A percentile compares a stretch with the other conserved stretches of the same genome.
phyloP scores from a whole-genome alignment of 2,888 invertebrate species.

The Plemyria rubiginata region DNA sequence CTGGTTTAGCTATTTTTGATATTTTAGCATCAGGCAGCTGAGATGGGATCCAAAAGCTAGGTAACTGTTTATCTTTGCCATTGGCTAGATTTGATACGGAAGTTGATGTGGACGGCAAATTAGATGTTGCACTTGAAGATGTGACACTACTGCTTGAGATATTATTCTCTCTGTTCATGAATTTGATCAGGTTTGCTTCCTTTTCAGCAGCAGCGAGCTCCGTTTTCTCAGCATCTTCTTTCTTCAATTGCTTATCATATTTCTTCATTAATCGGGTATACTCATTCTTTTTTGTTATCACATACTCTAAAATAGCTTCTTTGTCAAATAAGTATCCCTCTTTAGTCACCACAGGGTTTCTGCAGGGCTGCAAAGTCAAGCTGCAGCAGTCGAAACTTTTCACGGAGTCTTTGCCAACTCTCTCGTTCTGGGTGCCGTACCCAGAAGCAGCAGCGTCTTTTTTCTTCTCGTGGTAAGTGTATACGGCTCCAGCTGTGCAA shows the following conservation, averaged over 20 bases:
- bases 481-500: constrained; percentile 99
- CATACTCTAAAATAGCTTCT: constrained; percentile 97
- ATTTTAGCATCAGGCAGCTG: constrained; percentile 94
- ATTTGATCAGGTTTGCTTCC: constrained; percentile 90
- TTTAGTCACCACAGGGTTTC: constrained; percentile 92
- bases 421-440: constrained; percentile 93
- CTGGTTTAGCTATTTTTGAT: constrained; percentile 81
- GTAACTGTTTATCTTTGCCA: constrained; percentile 91
- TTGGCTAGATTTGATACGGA: constrained; percentile 92
- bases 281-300: constrained; percentile 97
- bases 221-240: constrained; percentile 88
- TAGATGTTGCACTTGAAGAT: constrained; percentile 34
- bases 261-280: constrained; percentile 95
- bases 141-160: constrained; percentile 82
- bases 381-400: constrained; percentile 98
- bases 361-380: constrained; percentile 97
- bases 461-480: constrained; percentile 98
- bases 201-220: constrained; percentile 90
- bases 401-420: constrained; percentile 97
- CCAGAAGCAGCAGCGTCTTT: constrained; percentile 98
- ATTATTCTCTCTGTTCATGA: constrained; percentile 92
- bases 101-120: constrained; percentile 51
- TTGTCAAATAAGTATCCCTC: constrained; percentile 98
- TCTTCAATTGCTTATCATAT: constrained; percentile 94
- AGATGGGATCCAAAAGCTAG: constrained; percentile 98